These are phyloP conservation scores for Drepanosiphum platanoidis DNA, from an alignment of 2,888 invertebrate species.

Conservation along the genomic window DNA sequence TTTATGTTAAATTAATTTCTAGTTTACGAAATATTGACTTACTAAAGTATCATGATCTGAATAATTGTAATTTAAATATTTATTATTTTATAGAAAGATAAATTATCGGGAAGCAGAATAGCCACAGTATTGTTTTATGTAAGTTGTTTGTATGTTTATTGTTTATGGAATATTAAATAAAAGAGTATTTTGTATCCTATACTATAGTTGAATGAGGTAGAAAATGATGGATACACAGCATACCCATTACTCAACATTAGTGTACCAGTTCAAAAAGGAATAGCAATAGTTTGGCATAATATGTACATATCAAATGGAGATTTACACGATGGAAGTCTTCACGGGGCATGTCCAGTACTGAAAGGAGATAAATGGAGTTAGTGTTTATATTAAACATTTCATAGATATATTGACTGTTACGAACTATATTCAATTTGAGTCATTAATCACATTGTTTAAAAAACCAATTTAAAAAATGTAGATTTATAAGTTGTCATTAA, in stretches of 20 bases:
- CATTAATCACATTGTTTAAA: too few species aligned
- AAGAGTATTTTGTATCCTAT: too few species aligned
- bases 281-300: constrained; percentile 32
- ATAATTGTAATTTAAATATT: too few species aligned
- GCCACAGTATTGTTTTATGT: constrained; percentile 33
- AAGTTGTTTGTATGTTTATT: too few species aligned
- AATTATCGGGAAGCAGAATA: neutral
- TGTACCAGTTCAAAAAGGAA: neutral
- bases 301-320: neutral
- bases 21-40: too few species aligned
- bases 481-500: too few species aligned
- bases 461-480: too few species aligned
- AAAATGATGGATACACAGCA: constrained; percentile 1
- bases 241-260: constrained; percentile 1
- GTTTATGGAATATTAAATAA: too few species aligned
- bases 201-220: constrained; percentile 23
- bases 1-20: too few species aligned
- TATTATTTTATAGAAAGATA: neutral
- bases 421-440: too few species aligned
- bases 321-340: neutral
- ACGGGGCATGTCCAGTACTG: constrained; percentile 38
- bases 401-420: too few species aligned
- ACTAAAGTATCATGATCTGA: too few species aligned
- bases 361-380: constrained; percentile 53
- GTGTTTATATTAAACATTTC: neutral